phyloP scores from a whole-genome alignment of 2,888 invertebrate species.

The Phortica magna region DNA sequence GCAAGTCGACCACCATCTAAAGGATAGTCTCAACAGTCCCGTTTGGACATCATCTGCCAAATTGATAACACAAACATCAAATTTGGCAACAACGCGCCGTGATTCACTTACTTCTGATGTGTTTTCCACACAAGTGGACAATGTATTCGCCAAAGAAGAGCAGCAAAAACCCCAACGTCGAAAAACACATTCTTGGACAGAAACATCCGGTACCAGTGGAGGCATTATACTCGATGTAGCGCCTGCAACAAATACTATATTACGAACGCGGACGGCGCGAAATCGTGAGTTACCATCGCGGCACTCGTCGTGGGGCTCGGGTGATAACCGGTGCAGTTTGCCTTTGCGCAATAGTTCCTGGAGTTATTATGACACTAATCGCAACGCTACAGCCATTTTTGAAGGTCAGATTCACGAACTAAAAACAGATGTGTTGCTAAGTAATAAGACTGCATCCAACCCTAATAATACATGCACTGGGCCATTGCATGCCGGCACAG shows the following conservation, averaged over 20 bases:
- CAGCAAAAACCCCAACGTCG: constrained; percentile 67
- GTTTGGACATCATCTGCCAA: constrained; percentile 77
- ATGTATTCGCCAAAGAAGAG: constrained; percentile 85
- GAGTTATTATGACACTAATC: constrained; percentile 83
- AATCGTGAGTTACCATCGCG: constrained; percentile 83
- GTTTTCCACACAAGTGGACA: constrained; percentile 85
- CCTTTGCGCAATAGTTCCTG: constrained; percentile 85
- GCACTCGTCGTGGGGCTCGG: constrained; percentile 91
- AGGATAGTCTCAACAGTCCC: constrained; percentile 55
- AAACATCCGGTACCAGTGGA: constrained; percentile 66
- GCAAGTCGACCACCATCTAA: constrained; percentile 48
- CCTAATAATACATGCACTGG: constrained; percentile 45
- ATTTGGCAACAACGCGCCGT: constrained; percentile 56
- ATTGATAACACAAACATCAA: constrained; percentile 76
- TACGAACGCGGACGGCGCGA: constrained; percentile 76
- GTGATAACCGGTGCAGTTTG: constrained; percentile 81
- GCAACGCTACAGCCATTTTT: constrained; percentile 73
- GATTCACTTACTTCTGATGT: constrained; percentile 79
- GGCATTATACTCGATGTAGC: constrained; percentile 62
- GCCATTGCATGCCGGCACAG: constrained; percentile 79
- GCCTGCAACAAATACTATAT: constrained; percentile 41
- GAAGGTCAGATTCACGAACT: constrained; percentile 76
- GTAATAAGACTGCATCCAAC: constrained; percentile 64
- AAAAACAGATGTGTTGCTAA: constrained; percentile 55
- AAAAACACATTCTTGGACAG: constrained; percentile 76